These are phyloP conservation scores for Deilephila porcellus DNA, from an alignment of 2,888 invertebrate genomes.

Conservation along the genomic window DNA sequence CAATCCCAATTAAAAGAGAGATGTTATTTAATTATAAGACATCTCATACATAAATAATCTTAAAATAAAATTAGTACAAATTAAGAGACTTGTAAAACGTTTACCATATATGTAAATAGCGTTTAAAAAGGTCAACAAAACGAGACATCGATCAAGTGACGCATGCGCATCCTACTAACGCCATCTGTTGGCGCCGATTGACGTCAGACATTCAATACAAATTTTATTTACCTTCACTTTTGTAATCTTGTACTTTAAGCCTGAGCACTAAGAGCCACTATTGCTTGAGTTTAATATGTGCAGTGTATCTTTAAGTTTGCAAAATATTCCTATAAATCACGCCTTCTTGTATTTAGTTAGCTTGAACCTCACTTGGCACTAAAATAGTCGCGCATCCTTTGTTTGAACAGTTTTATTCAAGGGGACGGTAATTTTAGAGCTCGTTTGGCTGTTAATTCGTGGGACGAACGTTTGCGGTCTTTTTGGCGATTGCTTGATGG, in stretches of 20 bases:
- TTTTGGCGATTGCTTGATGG: constrained; percentile 5
- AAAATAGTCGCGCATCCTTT: constrained; percentile 41
- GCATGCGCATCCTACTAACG: constrained; percentile 54
- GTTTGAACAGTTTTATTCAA: constrained; percentile 35
- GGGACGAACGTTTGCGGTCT: constrained; percentile 26
- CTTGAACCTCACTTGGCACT: constrained; percentile 42
- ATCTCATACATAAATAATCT: no score
- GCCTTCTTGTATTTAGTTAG: constrained; percentile 47
- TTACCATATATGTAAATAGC: constrained; percentile 17
- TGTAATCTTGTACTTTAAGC: neutral
- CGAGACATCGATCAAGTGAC: constrained; percentile 58
- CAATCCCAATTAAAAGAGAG: no score
- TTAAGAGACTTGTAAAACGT: neutral
- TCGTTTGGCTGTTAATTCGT: constrained; percentile 24
- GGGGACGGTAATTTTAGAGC: constrained; percentile 27
- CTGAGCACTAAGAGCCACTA: neutral
- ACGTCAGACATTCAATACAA: constrained; percentile 46
- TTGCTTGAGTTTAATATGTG: constrained; percentile 24
- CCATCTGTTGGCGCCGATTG: constrained; percentile 63
- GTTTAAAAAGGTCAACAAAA: constrained; percentile 54
- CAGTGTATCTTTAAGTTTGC: constrained; percentile 30
- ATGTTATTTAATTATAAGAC: no score
- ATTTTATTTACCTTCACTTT: neutral
- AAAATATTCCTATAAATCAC: constrained; percentile 42
- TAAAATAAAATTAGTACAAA: neutral